Base-by-base conservation (phyloP, 2,113 vertebrate species). In the Ammodytes marinus region DNA sequence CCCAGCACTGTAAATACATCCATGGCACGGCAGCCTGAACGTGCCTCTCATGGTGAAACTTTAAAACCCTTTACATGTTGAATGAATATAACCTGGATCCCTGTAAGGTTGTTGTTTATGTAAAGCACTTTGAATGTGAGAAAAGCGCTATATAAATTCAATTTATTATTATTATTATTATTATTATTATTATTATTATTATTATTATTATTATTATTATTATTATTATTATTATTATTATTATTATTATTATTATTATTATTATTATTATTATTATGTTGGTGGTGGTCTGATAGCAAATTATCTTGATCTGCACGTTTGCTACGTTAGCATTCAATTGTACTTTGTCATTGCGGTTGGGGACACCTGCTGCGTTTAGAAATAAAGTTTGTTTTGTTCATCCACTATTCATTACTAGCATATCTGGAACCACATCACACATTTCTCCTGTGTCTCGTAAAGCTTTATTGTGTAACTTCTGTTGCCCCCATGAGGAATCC, bases 41-140 rank as follows among this genome's bases (percentile, higher is more conserved):
- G 65, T 75, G 72, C 17, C 77, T 50, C 69, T 90, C 86, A 77
- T 63, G 47, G 8, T 70, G 83, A 71, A 86, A 82, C 87, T 88
- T 61, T 46, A 82, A 80, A 87, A 67, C 70, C 57, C 27, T 27
- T 27, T 27, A 68, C 40, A 55, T 85, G 80, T 47, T 55, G 27
- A 27, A 27, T 27, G 27, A 27, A 27, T 27, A 27, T 1, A 27
- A 27, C 27, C 27, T 27, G 27, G 27, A 27, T 27, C 27, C 27
- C 27, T 27, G 27, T 27, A 27, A 27, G 27, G 27, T 27, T 27
- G 27, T 27, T 27, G 27, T 27, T 2, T 27, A 27, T 27, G 27
- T 27, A 27, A 27, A 27, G 27, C 27, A 27, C 27, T 27, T 27
- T 27, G 27, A 27, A 27, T 27, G 27, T 27, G 27, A 27, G 27